Base-by-base conservation (phyloP, 2,888 invertebrate genomes). In the Teleogryllus oceanicus region DNA sequence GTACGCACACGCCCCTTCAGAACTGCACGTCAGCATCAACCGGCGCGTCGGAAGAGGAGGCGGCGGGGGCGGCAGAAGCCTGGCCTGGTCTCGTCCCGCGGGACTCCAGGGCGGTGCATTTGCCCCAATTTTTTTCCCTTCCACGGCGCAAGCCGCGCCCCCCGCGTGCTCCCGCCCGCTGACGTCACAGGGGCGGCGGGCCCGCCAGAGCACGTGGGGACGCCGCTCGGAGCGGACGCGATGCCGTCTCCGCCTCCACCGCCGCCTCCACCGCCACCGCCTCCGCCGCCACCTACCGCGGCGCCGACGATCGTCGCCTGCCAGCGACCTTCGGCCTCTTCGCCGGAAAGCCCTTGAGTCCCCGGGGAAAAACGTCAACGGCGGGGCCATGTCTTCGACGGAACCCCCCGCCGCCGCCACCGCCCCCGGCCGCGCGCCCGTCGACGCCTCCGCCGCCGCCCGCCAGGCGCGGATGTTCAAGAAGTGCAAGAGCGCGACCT, bases 401-500 rank as follows among this genome's bases (percentile, higher is more conserved):
- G 49, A 78, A 62, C 82, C 82, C 79, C 81, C 81, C 81, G 81
- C 83, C 81, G 81, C 81, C 80, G 78, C 77, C 76, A 80, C 79
- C 79, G 75, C 80, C 81, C 81, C 82, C 11, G 77, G 76, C 1
- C 51, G 21, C 20, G 49, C 37, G 13, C 78, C 78, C 18, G 50
- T 75, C 18, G 77, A 77, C 77, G 49, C 77, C 18, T 49, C 49
- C 18, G 77, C 77, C 18, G 21, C 78, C 76, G 49, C 74, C 75
- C n/a, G 78, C 78, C 20, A 81, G 79, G 76, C 78, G 75, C 51
- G 85, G 18, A 87, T 92, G 82, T 92, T 93, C 88, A 93, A 92
- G 89, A 94, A 94, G 88, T 94, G 94, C 89, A 94, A 94, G 89
- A 94, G 94, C 87, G 94, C 95, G 79, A 95, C 94, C 82, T 94